These are phyloP conservation scores for Muscicapa adusta DNA, from an alignment of 2,113 vertebrate genomes.

Conservation along the genomic window DNA sequence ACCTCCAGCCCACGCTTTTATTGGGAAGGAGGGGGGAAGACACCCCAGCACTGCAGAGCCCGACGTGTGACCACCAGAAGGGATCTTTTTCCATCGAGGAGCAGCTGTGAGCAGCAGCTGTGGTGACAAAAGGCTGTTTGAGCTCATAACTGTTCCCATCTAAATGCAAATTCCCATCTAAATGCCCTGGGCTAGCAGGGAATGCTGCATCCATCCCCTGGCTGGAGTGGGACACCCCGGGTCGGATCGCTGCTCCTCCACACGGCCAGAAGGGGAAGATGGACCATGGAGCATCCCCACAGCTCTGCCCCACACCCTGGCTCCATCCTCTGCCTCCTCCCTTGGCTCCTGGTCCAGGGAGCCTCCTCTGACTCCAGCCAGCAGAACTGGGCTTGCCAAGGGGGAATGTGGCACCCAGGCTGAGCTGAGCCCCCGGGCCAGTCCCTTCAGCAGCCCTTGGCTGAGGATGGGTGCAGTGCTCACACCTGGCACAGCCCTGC, in stretches of 20 bases:
- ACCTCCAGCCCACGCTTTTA: background rate
- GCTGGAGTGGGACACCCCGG: background rate
- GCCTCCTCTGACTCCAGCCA: too few relatives aligned
- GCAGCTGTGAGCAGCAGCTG: constrained; percentile 52
- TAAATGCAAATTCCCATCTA: constrained; percentile 6
- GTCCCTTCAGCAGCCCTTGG: background rate
- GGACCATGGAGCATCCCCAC: background rate
- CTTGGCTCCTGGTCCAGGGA: background rate
- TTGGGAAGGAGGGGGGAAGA: background rate
- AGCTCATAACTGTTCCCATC: background rate
- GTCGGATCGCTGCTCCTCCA: background rate
- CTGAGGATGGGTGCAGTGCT: background rate
- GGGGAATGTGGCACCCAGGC: background rate
- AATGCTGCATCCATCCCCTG: background rate
- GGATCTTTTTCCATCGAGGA: background rate
- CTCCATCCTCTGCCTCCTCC: background rate
- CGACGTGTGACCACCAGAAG: background rate
- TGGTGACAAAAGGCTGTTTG: background rate
- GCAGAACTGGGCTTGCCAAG: background rate
- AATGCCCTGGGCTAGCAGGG: background rate
- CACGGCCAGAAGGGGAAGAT: background rate
- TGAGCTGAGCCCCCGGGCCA: background rate
- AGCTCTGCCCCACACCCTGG: background rate
- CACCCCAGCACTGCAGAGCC: background rate
- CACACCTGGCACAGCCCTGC: background rate